Evolutionary conservation across 1,140 invertebrate genomes (phyloP).

Genomic region (Pseudachorutes palmiensis): DNA sequence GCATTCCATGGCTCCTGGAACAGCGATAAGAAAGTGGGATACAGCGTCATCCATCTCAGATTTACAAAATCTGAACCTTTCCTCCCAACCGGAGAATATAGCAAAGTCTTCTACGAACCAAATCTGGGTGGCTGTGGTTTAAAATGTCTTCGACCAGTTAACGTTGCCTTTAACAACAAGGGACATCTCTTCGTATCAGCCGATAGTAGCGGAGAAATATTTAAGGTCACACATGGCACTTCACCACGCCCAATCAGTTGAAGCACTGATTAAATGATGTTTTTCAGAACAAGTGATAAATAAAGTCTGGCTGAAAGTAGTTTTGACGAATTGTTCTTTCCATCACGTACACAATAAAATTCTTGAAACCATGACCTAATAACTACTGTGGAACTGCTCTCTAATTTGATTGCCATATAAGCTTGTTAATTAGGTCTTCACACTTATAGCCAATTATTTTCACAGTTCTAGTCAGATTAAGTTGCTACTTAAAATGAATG

Average conservation of each 20-base stretch:
- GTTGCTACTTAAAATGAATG: too few species aligned
- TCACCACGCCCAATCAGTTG: neutral
- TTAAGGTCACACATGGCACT: constrained; percentile 3
- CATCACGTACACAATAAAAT: too few species aligned
- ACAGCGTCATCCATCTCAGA: constrained; percentile 6
- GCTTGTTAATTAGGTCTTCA: too few species aligned
- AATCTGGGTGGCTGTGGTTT: neutral
- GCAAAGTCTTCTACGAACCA: constrained; percentile 5
- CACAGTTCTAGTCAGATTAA: too few species aligned
- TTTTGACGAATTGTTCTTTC: too few species aligned
- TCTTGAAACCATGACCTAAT: too few species aligned
- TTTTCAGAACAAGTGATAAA: too few species aligned
- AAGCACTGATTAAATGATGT: neutral
- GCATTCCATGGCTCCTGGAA: constrained; percentile 14
- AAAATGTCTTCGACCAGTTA: constrained; percentile 25
- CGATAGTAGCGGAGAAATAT: constrained; percentile 19
- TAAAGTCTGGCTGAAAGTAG: too few species aligned
- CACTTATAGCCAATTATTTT: too few species aligned
- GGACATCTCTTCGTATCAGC: constrained; percentile 22
- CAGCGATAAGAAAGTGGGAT: constrained; percentile 4
- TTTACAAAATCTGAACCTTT: neutral
- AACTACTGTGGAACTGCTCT: too few species aligned
- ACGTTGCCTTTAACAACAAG: constrained; percentile 17
- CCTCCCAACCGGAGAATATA: neutral
- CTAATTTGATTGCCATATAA: too few species aligned